Base-by-base conservation (phyloP, 1,140 invertebrate species). In the Calosoma granatense region DNA sequence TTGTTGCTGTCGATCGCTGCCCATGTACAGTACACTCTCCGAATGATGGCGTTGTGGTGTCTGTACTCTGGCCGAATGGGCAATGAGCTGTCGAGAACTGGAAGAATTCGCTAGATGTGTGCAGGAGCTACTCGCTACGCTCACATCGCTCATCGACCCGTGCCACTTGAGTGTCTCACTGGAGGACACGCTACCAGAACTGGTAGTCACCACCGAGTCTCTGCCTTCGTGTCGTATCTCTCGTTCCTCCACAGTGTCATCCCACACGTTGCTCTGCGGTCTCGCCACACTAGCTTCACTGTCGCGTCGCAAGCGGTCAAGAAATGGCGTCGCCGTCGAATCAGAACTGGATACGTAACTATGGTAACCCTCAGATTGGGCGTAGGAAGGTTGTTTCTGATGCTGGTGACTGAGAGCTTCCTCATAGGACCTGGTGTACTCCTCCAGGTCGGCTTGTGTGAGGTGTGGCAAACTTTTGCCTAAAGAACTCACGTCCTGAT, bases 91-190 rank as follows among this genome's bases (percentile, higher is more conserved):
- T 57, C 77, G 78, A 41, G 67, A 70, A 26, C 58, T 61, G 3
- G 63, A 64, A 19, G 56, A 56, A 56, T 64, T 65, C 43, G 60
- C 58, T 52, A 66, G 59, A 60, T 69, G 70, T 1, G 68, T 67
- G 54, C 64, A 67, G 20, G 66, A 67, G 62, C 62, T 66, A 47
- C 81, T 83, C 2, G 82, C 78, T 19, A 85, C 80, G 59, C 84
- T 87, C 9, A 88, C 78, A 65, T 88, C 86, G 64, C 84, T 86
- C 74, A 84, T 83, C 3, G 86, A 88, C 20, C 85, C 85, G 63
- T 87, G 83, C 87, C 87, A 90, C 72, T 90, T 90, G 1, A 90
- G 71, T 4, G 88, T 90, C 65, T 90, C 88, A 62, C 85, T 86
- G 23, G 86, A 87, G 41, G 85, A 88, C 39, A 82, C 85, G 67